Percentiles rank a stretch among this genome's conserved stretches.
Conservation (phyloP, 2,888 invertebrate genomes). For the Lymantria monacha region DNA sequence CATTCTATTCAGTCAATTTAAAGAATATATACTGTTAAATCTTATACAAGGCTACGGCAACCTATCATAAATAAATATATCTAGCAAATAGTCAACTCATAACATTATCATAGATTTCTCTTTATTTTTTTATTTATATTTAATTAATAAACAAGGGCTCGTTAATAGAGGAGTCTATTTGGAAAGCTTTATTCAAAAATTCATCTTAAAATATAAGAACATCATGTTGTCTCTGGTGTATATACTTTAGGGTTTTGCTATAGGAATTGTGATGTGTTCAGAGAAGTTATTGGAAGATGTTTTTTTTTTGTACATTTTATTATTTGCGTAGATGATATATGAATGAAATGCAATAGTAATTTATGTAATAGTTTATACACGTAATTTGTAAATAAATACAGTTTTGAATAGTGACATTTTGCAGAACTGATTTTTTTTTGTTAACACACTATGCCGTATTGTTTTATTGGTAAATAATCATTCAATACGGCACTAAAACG, state of each 20-base stretch:
- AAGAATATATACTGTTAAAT: too few species aligned
- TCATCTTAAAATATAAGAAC: constrained; percentile 15
- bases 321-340: constrained; percentile 70
- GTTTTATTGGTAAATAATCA: constrained; percentile 28
- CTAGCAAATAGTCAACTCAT: too few species aligned
- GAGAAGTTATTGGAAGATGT: constrained; percentile 54
- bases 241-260: constrained; percentile 30
- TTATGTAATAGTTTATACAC: constrained; percentile 75
- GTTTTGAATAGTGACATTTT: constrained; percentile 48
- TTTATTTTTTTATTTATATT: too few species aligned
- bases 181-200: too few species aligned
- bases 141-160: too few species aligned
- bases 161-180: too few species aligned
- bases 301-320: constrained; percentile 70
- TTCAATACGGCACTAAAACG: constrained; percentile 53
- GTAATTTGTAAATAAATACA: constrained; percentile 74
- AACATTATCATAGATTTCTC: too few species aligned
- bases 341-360: constrained; percentile 81
- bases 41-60: too few species aligned
- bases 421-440: constrained; percentile 34
- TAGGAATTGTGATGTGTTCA: constrained; percentile 80
- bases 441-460: constrained; percentile 28
- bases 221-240: constrained; percentile 40
- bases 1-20: too few species aligned
- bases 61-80: too few species aligned